Evolutionary conservation across 1,140 invertebrate genomes (phyloP).

Genomic region (Drosophila asahinai): DNA sequence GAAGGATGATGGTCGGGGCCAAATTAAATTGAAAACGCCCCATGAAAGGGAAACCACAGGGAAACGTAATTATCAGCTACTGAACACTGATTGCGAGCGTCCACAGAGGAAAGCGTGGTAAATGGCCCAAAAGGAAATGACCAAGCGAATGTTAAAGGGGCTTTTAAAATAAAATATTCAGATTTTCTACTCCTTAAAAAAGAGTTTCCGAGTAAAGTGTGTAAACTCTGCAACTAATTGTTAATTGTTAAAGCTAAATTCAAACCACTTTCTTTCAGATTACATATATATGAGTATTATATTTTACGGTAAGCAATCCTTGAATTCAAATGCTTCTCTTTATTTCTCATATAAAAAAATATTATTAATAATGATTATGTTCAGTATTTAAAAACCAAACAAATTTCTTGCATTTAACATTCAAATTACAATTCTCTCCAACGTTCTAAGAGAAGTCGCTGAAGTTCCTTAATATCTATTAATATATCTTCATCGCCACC

Average conservation of each 20-base stretch:
- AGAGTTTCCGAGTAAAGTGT: no score
- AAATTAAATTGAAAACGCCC: conserved; percentile 80
- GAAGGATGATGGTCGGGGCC: conserved; percentile 43
- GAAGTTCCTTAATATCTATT: conserved; percentile 16
- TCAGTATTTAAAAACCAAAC: neutral
- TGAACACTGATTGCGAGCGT: conserved; percentile 48
- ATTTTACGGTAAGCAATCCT: no score
- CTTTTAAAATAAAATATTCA: neutral
- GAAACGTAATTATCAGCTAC: conserved; percentile 58
- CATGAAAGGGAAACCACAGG: conserved; percentile 69
- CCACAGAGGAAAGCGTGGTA: conserved; percentile 37
- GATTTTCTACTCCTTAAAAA: neutral
- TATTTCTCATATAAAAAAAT: neutral
- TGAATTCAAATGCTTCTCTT: no score
- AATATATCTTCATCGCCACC: conserved; percentile 14
- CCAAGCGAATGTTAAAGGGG: conserved; percentile 1
- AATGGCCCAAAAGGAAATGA: conserved; percentile 35
- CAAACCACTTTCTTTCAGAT: no score
- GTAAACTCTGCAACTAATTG: no score
- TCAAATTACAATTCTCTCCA: neutral
- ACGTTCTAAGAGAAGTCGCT: neutral
- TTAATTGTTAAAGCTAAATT: no score
- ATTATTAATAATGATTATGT: neutral
- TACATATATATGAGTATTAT: no score
- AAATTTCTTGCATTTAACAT: neutral